Evolutionary conservation across 2,797 vertebrate species (phyloP), one percentile per base, ranked within the genome.

Genomic region (Siniperca scherzeri): DNA sequence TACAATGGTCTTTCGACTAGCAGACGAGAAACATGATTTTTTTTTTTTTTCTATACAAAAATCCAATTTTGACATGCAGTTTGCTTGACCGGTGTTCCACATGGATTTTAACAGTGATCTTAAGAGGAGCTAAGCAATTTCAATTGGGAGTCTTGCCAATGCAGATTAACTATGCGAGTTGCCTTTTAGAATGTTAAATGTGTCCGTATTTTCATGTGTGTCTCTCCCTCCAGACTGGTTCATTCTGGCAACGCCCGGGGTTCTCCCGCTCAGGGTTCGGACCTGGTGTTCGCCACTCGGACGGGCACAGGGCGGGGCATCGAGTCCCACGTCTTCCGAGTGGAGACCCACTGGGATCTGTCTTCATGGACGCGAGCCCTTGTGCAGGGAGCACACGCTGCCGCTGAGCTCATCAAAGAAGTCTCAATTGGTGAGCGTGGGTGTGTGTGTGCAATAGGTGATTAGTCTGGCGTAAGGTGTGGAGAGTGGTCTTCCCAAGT

Each of bases 331-430:
- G 62, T 98, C 30, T 99, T 99, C 91, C 94, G 97, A 0, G 98
- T 98, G 88, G 98, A 99, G 94, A 99, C 97, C 0, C 98, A 98
- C 91, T 97, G 97, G 85, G 98, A 99, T 83, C 95, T 99, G 91
- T 99, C 98, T 0, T 95, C 96, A 0, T 99, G 98, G 98, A 99
- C 98, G 0, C 95, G 98, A 0, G 95, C 96, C 2, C 94, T 99
- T 3, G 98, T 99, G 33, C 98, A 99, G 93, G 98, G 98, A 7
- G 97, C 96, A 5, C 97, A 99, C 0, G 91, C 96, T 0, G 97
- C 98, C 0, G 97, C 98, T 0, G 97, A 99, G 87, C 95, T 99
- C 53, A 94, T 98, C 89, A 97, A 98, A 86, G 98, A 99, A 90
- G 97, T 99, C 62, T 97, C 98, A 1, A 96, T 99, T 77, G 98